Evolutionary conservation across 1,140 invertebrate genomes (phyloP).

Genomic region (Helicoverpa zea): DNA sequence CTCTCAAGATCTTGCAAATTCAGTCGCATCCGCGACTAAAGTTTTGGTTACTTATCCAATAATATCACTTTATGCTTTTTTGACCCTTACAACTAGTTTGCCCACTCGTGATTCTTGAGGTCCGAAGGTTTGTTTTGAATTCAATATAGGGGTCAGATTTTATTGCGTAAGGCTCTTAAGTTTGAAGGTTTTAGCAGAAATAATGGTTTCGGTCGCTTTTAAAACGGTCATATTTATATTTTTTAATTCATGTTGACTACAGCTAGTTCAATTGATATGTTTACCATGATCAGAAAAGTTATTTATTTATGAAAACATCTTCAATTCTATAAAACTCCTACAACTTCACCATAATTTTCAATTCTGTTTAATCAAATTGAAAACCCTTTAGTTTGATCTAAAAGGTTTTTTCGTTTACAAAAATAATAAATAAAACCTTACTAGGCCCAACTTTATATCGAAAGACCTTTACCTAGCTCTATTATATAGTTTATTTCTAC

Average conservation of each 20-base stretch:
- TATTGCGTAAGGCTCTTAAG: neutral
- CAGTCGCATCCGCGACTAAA: constrained; percentile 46
- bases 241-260: neutral
- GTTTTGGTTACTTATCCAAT: constrained; percentile 57
- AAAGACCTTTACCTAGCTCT: neutral
- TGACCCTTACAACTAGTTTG: constrained; percentile 53
- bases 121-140: constrained; percentile 12
- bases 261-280: neutral
- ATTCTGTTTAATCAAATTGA: neutral
- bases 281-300: neutral
- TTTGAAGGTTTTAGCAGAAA: neutral
- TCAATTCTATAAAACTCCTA: neutral
- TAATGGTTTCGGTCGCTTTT: neutral
- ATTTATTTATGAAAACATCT: neutral
- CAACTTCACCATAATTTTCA: neutral
- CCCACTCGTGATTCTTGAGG: constrained; percentile 48
- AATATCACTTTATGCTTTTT: constrained; percentile 47
- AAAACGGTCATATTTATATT: neutral
- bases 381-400: neutral
- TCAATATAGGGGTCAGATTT: constrained; percentile 19
- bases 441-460: neutral
- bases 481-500: constrained; percentile 6
- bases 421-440: constrained; percentile 32
- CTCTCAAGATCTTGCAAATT: constrained; percentile 38
- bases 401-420: constrained; percentile 21